Evolutionary conservation across 2,797 vertebrate genomes (phyloP), one percentile per base, ranked within the genome.

Genomic region (Spondyliosoma cantharus): DNA sequence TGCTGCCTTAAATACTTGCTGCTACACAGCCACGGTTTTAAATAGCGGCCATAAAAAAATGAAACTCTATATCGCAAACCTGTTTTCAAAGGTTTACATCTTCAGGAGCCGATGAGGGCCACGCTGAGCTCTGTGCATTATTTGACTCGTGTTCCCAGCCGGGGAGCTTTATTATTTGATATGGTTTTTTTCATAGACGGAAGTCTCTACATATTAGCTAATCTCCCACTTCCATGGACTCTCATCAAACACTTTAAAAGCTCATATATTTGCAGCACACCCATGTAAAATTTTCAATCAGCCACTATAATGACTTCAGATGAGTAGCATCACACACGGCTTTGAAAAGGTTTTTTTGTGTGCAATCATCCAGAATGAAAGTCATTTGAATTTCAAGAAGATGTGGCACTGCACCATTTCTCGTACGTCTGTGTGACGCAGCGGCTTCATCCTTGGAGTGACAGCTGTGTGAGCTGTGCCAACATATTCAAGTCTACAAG

Each of bases 361-460:
- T 71, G 69, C 75, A 64, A 80, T 74, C 77, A 78, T 58, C 58
- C 80, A 67, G 62, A 80, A 70, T 49, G 42, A 76, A 75, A 82
- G 74, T 72, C 61, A 37, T 87, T 86, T 81, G 75, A 89, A 88
- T 90, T 84, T 85, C 49, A 80, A 83, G 77, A 71, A 81, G 80
- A 87, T 58, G 77, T 59, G 65, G 65, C 73, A n/a, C 74, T 45
- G 80, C 78, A 68, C 32, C 78, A 66, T 64, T 75, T 68, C 64
- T 42, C n/a, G 42, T 53, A 71, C 67, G 59, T 63, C 59, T 69
- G 42, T 0, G 15, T 43, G 62, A 69, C 4, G 71, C 76, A 15
- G 78, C 4, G 52, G 71, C 76, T 70, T 80, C 80, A 58, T 81
- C 82, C 69, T 78, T 17, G 64, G 64, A 76, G 76, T 75, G 83